A percentile compares a stretch with the other conserved stretches of the same genome.
These are phyloP conservation scores for Itoplectis maculator DNA, from an alignment of 2,888 invertebrate species.

Conservation along the genomic window DNA sequence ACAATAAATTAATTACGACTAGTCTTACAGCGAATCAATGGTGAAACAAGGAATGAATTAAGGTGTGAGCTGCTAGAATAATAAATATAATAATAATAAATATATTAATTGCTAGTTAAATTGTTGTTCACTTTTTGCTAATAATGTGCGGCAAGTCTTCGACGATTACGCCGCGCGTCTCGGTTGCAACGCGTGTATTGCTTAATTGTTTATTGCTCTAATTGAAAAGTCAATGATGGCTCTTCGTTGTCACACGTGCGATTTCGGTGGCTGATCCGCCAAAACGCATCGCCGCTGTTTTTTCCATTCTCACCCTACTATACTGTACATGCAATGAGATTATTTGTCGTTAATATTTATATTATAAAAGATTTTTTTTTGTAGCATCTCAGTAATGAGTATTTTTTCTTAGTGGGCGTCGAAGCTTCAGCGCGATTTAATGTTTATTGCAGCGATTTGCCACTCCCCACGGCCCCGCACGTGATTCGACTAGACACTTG, in stretches of 20 bases:
- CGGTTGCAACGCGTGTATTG: conserved; percentile 71
- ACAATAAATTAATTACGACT: conserved; percentile 43
- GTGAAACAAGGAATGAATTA: conserved; percentile 63
- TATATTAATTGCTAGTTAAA: conserved; percentile 44
- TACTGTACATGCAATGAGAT: conserved; percentile 77
- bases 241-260: conserved; percentile 7
- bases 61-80: conserved; percentile 48
- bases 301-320: conserved; percentile 46
- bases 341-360: conserved; percentile 74
- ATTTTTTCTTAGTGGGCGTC: conserved; percentile 56
- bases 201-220: conserved; percentile 78
- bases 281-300: conserved; percentile 8
- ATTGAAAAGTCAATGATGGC: conserved; percentile 49
- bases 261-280: conserved; percentile 1
- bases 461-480: conserved; percentile 1
- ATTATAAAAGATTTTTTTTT: conserved; percentile 77
- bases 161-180: conserved; percentile 45
- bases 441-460: conserved; percentile 28
- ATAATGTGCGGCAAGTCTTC: conserved; percentile 16
- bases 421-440: conserved; percentile 68
- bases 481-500: conserved; percentile 40
- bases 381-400: conserved; percentile 59
- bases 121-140: conserved; percentile 16
- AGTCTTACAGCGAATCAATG: conserved; percentile 52
- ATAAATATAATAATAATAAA: conserved; percentile 63